Base-by-base conservation (phyloP, 2,797 vertebrate species). In the Mus spretus region DNA sequence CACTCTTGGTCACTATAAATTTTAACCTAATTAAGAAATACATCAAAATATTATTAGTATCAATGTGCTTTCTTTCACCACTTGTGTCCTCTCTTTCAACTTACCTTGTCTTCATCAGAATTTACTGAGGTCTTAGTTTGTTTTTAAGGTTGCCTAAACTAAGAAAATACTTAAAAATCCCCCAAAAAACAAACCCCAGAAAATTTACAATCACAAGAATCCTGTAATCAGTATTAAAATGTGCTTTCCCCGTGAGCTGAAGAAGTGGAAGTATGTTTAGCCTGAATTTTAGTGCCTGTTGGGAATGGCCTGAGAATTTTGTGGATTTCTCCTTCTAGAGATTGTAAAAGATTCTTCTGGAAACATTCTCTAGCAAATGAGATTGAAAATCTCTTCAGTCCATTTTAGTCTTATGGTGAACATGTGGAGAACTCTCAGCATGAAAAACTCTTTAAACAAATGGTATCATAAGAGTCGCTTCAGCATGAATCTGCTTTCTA, bases 21-120 rank as follows among this genome's bases (percentile, higher is more conserved):
- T 80, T 92, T 88, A 82, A 80, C 6, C 1, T 63, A 94, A 70
- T 67, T 83, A 93, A 81, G 59, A 79, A 90, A 77, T 37, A 47
- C 20, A 47, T 44, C 14, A 75, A 81, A 86, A 86, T 87, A 87
- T 80, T 84, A 96, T 61, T 28, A 79, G 74, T 6, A 65, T 57
- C 50, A 15, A 10, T 15, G 9, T 85, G 57, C 3, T 67, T 81
- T 63, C 19, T 78, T 20, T 31, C 53, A 37, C 13, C 61, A 9
- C 9, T 85, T 78, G 9, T 75, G 13, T 81, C 31, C 53, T 72
- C 11, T 85, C 74, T 4, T 37, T 96, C 65, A 86, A 80, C 20
- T 19, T 95, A 17, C 22, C 10, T 96, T 91, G 34, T 81, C 20
- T 57, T n/a, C 53, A 37, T 6, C 20, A 37, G 79, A 20, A 57